Percentiles rank a stretch among this genome's conserved stretches.
Evolutionary conservation across 1,140 invertebrate genomes (phyloP).

Genomic region (Caerostris extrusa): DNA sequence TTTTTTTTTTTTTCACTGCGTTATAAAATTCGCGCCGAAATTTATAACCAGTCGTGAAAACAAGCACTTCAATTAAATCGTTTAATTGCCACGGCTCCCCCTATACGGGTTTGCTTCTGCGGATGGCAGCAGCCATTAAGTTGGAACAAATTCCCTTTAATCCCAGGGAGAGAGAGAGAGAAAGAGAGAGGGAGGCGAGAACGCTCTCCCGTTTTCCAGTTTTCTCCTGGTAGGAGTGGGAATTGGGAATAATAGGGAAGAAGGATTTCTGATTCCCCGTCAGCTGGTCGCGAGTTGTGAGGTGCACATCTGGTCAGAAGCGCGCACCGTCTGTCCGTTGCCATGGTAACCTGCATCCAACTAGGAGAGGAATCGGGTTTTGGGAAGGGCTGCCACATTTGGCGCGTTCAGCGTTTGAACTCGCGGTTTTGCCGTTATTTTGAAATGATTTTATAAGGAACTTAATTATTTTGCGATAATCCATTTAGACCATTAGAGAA

Average conservation of each 20-base stretch:
- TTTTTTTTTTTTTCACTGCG: not conserved
- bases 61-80: slow-evolving; percentile 51
- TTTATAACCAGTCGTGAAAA: slow-evolving; percentile 38
- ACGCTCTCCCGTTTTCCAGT: not conserved
- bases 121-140: slow-evolving; percentile 31
- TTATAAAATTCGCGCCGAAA: not conserved
- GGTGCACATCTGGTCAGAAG: slow-evolving; percentile 38
- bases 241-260: slow-evolving; percentile 31
- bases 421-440: not conserved
- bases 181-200: not conserved
- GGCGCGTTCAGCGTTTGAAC: not conserved
- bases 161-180: not conserved
- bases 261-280: slow-evolving; percentile 47
- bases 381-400: not conserved
- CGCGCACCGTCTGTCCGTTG: slow-evolving; percentile 57
- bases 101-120: not conserved
- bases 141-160: slow-evolving; percentile 54
- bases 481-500: no score
- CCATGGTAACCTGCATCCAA: slow-evolving; percentile 71
- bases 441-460: no score
- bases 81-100: slow-evolving; percentile 2
- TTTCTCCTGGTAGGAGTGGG: slow-evolving; percentile 11
- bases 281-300: slow-evolving; percentile 49
- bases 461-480: not conserved
- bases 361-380: slow-evolving; percentile 59